Evolutionary conservation across 2,888 invertebrate species (phyloP).

Genomic region (Ellobium chinense): DNA sequence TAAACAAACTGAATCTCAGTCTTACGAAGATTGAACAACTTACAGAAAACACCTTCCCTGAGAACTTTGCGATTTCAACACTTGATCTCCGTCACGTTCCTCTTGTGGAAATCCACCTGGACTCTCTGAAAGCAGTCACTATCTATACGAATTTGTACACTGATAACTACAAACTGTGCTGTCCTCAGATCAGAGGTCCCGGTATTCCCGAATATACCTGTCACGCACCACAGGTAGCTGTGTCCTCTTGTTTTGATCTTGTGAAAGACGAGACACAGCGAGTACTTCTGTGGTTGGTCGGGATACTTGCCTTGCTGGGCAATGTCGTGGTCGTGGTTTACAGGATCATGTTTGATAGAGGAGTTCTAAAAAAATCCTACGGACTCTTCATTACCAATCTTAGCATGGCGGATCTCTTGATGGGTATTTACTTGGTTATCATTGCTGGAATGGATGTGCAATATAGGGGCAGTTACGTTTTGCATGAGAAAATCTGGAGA

Average conservation of each 20-base stretch:
- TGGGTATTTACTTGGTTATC: conserved; percentile 59
- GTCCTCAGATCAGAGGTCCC: background rate
- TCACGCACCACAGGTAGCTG: background rate
- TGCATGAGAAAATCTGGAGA: conserved; percentile 59
- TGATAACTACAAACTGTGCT: conserved; percentile 18
- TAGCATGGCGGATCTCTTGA: conserved; percentile 54
- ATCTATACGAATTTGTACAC: background rate
- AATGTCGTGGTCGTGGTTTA: conserved; percentile 47
- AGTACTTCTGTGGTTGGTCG: background rate
- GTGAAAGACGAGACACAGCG: background rate
- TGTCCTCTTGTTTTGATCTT: conserved; percentile 44
- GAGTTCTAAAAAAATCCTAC: conserved; percentile 23
- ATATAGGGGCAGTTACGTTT: conserved; percentile 56
- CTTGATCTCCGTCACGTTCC: background rate
- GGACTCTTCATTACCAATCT: background rate
- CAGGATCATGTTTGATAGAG: conserved; percentile 56
- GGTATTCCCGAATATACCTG: conserved; percentile 15
- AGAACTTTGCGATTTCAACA: background rate
- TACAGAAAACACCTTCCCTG: background rate
- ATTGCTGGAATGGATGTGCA: conserved; percentile 55
- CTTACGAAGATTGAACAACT: background rate
- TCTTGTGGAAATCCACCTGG: background rate
- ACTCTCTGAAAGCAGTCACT: background rate
- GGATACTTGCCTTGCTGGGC: background rate
- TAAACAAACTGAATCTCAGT: background rate